phyloP scores from a whole-genome alignment of 2,113 vertebrate genomes.

The Crotalus viridis region DNA sequence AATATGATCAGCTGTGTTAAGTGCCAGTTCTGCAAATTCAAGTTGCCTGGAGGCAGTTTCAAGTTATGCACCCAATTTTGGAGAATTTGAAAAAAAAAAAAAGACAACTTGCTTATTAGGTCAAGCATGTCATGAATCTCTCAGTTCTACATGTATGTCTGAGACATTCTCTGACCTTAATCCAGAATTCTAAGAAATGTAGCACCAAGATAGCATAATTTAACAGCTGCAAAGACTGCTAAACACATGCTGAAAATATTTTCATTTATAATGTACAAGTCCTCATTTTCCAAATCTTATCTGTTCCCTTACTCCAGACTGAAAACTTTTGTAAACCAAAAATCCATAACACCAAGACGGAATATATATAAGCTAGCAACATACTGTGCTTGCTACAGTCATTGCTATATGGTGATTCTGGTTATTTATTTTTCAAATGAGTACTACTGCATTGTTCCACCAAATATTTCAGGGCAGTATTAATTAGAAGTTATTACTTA shows the following conservation, averaged over 20 bases:
- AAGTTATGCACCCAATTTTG: conserved; percentile 32
- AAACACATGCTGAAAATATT: conserved; percentile 22
- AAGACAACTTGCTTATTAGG: not conserved
- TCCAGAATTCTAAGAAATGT: conserved; percentile 55
- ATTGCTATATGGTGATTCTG: not conserved
- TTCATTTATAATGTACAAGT: not conserved
- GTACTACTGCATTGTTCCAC: not conserved
- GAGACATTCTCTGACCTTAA: conserved; percentile 52
- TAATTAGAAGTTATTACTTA: not conserved
- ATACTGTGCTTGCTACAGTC: not conserved
- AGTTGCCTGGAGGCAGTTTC: conserved; percentile 29
- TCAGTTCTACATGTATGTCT: conserved; percentile 26
- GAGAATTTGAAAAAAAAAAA: conserved; percentile 7
- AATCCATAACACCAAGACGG: not conserved
- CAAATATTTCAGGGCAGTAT: not conserved
- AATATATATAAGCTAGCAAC: not conserved
- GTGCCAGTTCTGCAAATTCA: conserved; percentile 27
- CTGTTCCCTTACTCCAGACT: not conserved
- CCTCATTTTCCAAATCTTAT: not conserved
- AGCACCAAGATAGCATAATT: conserved; percentile 9
- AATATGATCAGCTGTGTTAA: conserved; percentile 42
- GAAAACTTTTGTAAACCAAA: not conserved
- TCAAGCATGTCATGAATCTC: not conserved
- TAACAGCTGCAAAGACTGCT: not conserved
- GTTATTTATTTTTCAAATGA: not conserved